Conservation (phyloP, 2,797 vertebrate genomes). For the Chanos chanos region DNA sequence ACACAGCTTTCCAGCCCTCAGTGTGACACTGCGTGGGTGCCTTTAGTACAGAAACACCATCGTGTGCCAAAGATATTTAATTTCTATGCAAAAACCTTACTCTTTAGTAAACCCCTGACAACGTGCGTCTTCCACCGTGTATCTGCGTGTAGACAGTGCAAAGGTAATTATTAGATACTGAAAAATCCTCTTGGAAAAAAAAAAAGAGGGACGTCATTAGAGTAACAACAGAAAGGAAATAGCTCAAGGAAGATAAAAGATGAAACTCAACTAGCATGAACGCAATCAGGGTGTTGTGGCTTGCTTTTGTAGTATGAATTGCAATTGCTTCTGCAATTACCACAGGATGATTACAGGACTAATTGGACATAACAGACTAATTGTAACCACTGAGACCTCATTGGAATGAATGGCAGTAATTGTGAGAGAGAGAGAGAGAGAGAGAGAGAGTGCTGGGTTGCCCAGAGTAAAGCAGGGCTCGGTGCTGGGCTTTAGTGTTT, state of each 20-base stretch:
- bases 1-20: too few species aligned
- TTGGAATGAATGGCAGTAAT: conserved; percentile 54
- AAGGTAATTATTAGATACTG: too few species aligned
- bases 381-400: conserved; percentile 50
- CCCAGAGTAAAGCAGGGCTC: conserved; percentile 36
- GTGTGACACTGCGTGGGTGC: too few species aligned
- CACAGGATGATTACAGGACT: conserved; percentile 60
- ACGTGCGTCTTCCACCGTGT: too few species aligned
- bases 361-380: conserved; percentile 68
- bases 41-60: too few species aligned
- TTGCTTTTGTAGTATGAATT: conserved; percentile 58
- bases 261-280: conserved; percentile 50
- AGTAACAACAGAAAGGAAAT: conserved; percentile 35
- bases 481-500: not conserved
- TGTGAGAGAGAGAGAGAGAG: too few species aligned
- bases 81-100: too few species aligned
- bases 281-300: conserved; percentile 62
- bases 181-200: not conserved
- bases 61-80: too few species aligned
- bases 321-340: conserved; percentile 59
- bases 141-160: too few species aligned
- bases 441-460: conserved; percentile 23
- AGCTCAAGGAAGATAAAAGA: conserved; percentile 50
- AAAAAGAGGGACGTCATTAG: conserved; percentile 25
- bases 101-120: too few species aligned